Base-by-base conservation (phyloP, 2,113 vertebrate genomes). In the Notarius quadriscutis region DNA sequence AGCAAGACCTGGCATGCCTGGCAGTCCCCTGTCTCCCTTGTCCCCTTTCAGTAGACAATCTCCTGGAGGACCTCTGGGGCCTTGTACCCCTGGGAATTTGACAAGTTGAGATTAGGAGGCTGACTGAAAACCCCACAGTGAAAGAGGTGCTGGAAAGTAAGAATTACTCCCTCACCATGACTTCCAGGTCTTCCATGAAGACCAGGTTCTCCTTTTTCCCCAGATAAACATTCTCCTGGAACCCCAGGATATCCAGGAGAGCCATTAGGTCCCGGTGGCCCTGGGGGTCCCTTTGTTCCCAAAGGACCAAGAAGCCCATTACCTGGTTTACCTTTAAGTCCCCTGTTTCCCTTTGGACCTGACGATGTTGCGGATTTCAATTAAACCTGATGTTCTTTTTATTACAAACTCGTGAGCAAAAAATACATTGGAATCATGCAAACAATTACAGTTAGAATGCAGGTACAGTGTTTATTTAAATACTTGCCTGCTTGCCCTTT, bases 401-500 rank as follows among this genome's bases (percentile, higher is more conserved):
- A 57, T 58, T n/a, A 58, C 22, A 80, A 63, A 63, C 9, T 22
- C 22, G 20, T 63, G 62, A 25, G 25, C 20, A 63, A 63, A 77
- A 6, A 51, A 77, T 51, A 77, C 74, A 77, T 18, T 58, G 4
- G 57, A 58, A 7, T 58, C 18, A 58, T 58, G 17, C 57, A 63
- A 63, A 63, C 20, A 63, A 22, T 63, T 63, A 63, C 0, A 7
- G 74, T 51, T 77, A 77, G 62, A 63, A 77, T 51, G 41, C 1
- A 69, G 8, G 41, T 25, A 15, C 55, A 27, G 4, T 27, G 51
- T 25, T 27, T 55, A 79, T 53, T 53, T 41, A 74, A 41, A 41
- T 30, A 92, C 92, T 92, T 81, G 94, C 94, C 94, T 90, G 83
- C 86, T 67, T 74, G 88, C 85, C 94, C 94, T 63, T 87, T 84